Conservation (phyloP, 1,140 invertebrate species). For the Amphibalanus amphitrite region DNA sequence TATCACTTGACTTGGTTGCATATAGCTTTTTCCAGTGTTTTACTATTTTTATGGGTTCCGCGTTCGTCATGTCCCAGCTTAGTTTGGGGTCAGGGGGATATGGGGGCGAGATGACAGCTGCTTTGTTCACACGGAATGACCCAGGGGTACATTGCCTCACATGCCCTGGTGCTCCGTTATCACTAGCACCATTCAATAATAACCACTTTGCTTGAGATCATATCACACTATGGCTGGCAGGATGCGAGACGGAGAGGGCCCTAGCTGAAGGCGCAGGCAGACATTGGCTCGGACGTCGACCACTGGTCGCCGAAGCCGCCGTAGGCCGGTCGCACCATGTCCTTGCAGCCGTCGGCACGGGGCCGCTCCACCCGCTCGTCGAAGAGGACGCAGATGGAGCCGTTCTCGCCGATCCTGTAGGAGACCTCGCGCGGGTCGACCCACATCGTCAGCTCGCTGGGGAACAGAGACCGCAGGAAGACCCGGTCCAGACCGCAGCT, state of each 20-base stretch:
- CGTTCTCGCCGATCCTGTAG: conserved; percentile 48
- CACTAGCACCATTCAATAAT: not conserved
- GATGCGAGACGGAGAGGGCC: not conserved
- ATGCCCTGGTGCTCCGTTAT: not conserved
- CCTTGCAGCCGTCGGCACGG: not conserved
- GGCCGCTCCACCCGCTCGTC: conserved; percentile 20
- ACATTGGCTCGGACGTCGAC: not conserved
- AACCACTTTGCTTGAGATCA: conserved; percentile 1
- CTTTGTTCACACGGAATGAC: not conserved
- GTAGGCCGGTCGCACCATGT: not conserved
- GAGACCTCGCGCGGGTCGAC: conserved; percentile 46
- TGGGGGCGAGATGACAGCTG: conserved; percentile 1
- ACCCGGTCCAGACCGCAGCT: conserved; percentile 34
- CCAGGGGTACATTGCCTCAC: not conserved
- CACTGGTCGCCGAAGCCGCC: not conserved
- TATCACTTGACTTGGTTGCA: not conserved
- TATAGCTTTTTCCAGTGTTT: not conserved
- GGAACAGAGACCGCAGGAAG: conserved; percentile 36
- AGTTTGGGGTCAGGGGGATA: not conserved
- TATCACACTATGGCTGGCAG: conserved; percentile 1
- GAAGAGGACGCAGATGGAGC: conserved; percentile 46
- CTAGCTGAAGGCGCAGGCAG: not conserved
- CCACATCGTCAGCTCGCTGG: conserved; percentile 47
- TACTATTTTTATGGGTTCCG: not conserved
- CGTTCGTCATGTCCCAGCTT: not conserved